These are phyloP conservation scores for Petrophora chlorosata DNA, from an alignment of 2,888 invertebrate genomes.

Conservation along the genomic window DNA sequence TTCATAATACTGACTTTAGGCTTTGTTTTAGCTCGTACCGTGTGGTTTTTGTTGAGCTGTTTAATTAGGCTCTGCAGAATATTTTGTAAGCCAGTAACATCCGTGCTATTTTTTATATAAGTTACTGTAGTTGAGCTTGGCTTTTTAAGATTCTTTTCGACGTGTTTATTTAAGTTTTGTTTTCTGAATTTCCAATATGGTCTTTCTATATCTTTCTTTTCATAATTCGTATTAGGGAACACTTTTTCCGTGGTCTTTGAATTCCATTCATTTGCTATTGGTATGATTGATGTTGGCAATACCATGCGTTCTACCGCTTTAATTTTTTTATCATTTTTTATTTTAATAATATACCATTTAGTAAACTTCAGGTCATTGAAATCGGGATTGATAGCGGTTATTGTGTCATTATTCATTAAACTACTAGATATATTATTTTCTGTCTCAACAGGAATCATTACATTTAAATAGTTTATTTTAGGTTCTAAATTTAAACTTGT, in stretches of 20 bases:
- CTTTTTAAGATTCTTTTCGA: too few relatives aligned
- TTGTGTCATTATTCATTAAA: not conserved
- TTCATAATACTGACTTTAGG: conserved; percentile 45
- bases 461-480: not conserved
- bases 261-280: not conserved
- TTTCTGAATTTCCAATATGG: conserved; percentile 34
- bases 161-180: conserved; percentile 39
- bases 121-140: too few relatives aligned
- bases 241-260: not conserved
- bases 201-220: conserved; percentile 30
- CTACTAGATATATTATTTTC: not conserved
- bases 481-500: not conserved
- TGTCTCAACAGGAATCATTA: not conserved
- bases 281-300: conserved; percentile 8
- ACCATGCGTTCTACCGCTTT: not conserved
- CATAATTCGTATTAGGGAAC: conserved; percentile 12
- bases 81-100: conserved; percentile 9
- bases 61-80: conserved; percentile 36
- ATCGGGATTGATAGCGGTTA: not conserved
- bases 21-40: conserved; percentile 32
- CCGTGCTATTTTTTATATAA: conserved; percentile 24
- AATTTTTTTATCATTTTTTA: conserved; percentile 27
- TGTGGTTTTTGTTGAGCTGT: conserved; percentile 36
- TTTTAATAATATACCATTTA: conserved; percentile 38
- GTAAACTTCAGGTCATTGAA: conserved; percentile 39